Base-by-base conservation (phyloP, 2,888 invertebrate genomes). In the Perdita meconis region DNA sequence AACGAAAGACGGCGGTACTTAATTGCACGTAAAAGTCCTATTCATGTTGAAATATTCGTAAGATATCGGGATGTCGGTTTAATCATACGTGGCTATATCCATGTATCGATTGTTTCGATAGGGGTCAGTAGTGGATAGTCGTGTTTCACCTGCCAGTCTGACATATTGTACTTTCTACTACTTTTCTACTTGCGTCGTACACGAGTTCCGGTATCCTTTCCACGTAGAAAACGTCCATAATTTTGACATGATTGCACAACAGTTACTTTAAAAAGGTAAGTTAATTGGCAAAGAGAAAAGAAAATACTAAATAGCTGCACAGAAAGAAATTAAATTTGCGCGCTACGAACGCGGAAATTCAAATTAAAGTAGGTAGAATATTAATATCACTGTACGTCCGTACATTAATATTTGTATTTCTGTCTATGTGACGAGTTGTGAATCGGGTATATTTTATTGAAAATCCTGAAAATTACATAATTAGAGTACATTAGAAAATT, bases 81-180 rank as follows among this genome's bases (percentile, higher is more conserved):
- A 82, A 89, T 89, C 87, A 87, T 90, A 89, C 86, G 84, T 86
- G 85, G 84, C 82, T 82, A 85, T 76, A 90, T 91, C 90, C 90
- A 90, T 90, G 90, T 91, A 91, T 91, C 88, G 91, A 91, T 90
- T 88, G 74, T 85, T 86, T 84, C 71, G 61, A 89, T 90, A 87
- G 85, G 88, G 91, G 91, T 91, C 90, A 91, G 91, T 90, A 86
- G 90, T 89, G 82, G 82, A 78, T 79, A 87, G 86, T 81, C 70
- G 80, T 80, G 76, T 83, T 84, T 78, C 73, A 82, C 70, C 79
- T 81, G 86, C 76, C 84, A 82, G 82, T 63, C 82, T 80, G 84
- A 79, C 84, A 85, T 80, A 83, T 87, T 80, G 83, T 85, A 79
- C 76, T 86, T 82, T 78, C 81, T 80, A 81, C 83, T 83, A 87